phyloP scores from a whole-genome alignment of 2,797 vertebrate genomes.

The Nyctibius grandis region DNA sequence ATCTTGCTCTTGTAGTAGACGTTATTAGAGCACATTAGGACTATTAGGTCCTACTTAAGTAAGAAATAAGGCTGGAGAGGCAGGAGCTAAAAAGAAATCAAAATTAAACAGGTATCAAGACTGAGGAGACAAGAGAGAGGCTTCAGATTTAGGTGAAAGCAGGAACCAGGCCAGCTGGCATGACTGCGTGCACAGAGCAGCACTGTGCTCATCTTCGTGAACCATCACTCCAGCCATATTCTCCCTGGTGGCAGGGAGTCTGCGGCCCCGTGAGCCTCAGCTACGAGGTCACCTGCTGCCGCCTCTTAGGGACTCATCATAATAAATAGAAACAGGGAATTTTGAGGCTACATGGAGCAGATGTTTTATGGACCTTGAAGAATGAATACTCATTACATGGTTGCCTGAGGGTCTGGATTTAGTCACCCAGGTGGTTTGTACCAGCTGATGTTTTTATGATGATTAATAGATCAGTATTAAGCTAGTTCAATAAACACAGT shows the following conservation, averaged over 20 bases:
- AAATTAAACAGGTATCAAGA: not conserved
- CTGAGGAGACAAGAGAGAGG: not conserved
- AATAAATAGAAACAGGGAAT: not conserved
- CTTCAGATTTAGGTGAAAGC: not conserved
- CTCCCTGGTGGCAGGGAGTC: not conserved
- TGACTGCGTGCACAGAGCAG: not conserved
- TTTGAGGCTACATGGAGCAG: not conserved
- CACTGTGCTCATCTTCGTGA: fast-evolving
- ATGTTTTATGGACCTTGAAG: not conserved
- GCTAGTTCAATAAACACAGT: not conserved
- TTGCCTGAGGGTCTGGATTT: conserved; percentile 27
- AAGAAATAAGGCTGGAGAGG: not conserved
- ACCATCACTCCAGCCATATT: fast-evolving
- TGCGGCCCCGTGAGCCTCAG: not conserved
- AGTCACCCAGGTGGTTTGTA: not conserved
- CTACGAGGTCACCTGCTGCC: not conserved
- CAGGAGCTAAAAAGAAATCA: not conserved
- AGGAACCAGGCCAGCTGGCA: not conserved
- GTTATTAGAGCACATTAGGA: not conserved
- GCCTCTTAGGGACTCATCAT: not conserved
- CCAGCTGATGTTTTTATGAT: not conserved
- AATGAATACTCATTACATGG: conserved; percentile 6
- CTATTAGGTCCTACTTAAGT: not conserved
- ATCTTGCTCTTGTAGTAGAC: not conserved
- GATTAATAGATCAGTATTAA: not conserved